These are phyloP conservation scores for Chiridota heheva DNA, from an alignment of 35 echinoderm and acorn worm species.

Conservation along the genomic window DNA sequence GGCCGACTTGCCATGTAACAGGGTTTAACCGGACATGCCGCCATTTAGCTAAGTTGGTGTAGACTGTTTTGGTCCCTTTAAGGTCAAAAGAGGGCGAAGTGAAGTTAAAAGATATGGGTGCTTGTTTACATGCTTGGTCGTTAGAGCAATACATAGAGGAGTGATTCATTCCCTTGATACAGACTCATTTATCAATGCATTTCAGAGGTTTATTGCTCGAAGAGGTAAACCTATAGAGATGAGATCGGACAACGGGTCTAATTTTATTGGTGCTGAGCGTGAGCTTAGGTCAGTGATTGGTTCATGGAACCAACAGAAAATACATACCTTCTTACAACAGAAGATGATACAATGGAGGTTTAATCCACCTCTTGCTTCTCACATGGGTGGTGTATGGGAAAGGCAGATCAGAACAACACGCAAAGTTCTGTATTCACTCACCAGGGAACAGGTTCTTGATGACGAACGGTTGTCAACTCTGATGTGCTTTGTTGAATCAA, in stretches of 20 bases:
- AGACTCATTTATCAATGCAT: slow-evolving; percentile 62
- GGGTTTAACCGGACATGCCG: slow-evolving; percentile 51
- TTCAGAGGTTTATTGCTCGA: slow-evolving; percentile 47
- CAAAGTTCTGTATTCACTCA: slow-evolving; percentile 32
- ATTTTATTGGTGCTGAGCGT: slow-evolving; percentile 55
- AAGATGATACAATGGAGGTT: slow-evolving; percentile 63
- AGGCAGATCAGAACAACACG: slow-evolving; percentile 49
- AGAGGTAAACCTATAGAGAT: slow-evolving; percentile 39
- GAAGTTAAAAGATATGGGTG: slow-evolving; percentile 58
- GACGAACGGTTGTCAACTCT: slow-evolving; percentile 67
- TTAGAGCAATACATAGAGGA: slow-evolving; percentile 56
- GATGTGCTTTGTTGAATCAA: slow-evolving; percentile 59
- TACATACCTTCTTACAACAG: slow-evolving; percentile 10
- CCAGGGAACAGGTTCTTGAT: slow-evolving; percentile 46
- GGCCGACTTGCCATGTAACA: slow-evolving; percentile 55
- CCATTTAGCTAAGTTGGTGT: slow-evolving; percentile 53
- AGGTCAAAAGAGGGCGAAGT: slow-evolving; percentile 47
- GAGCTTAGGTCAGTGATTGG: slow-evolving; percentile 25
- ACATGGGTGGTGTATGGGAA: slow-evolving; percentile 81
- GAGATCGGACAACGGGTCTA: slow-evolving; percentile 63
- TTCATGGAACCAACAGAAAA: slow-evolving; percentile 12
- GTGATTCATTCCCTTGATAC: slow-evolving; percentile 50
- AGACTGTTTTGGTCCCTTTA: slow-evolving; percentile 65
- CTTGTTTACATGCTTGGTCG: slow-evolving; percentile 62
- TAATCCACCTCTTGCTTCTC: slow-evolving; percentile 52